These are phyloP conservation scores for Drosophila nannoptera DNA, from an alignment of 1,140 invertebrate genomes.

Conservation along the genomic window DNA sequence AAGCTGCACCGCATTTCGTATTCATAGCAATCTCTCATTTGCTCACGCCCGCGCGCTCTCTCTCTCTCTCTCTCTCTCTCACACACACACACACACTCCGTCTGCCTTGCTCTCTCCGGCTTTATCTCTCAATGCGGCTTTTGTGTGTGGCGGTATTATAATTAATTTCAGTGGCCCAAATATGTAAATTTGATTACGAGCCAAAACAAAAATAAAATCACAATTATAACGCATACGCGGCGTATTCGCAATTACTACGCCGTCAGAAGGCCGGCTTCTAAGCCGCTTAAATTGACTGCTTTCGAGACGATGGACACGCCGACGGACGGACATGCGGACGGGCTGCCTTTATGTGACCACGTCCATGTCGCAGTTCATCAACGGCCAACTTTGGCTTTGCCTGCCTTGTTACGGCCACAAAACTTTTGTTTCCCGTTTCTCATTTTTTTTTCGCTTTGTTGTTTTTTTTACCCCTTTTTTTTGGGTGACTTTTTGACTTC, in stretches of 20 bases:
- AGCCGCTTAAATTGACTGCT: constrained; percentile 70
- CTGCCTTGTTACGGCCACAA: constrained; percentile 50
- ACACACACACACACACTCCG: too few relatives aligned
- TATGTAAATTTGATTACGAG: constrained; percentile 70
- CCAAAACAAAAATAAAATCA: constrained; percentile 60
- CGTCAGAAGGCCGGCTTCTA: constrained; percentile 40
- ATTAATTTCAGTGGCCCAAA: constrained; percentile 71
- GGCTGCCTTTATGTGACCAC: constrained; percentile 53
- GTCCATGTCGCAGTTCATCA: constrained; percentile 58
- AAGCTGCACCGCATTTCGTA: constrained; percentile 69
- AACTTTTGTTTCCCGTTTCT: constrained; percentile 51
- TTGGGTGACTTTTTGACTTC: constrained; percentile 60
- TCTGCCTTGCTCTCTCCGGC: neutral
- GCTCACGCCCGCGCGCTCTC: constrained; percentile 7
- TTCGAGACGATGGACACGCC: constrained; percentile 21
- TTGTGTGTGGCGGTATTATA: constrained; percentile 61
- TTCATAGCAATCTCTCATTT: constrained; percentile 53
- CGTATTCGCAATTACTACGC: constrained; percentile 35
- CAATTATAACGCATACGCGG: constrained; percentile 66
- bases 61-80: neutral
- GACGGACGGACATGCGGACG: neutral
- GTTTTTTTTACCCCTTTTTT: constrained; percentile 16
- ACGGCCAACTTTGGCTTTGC: constrained; percentile 56
- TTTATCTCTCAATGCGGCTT: constrained; percentile 22
- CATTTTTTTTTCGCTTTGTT: constrained; percentile 21